Evolutionary conservation across 53 echinoderm and acorn worm genomes (phyloP).

Genomic region (Luidia sarsii): DNA sequence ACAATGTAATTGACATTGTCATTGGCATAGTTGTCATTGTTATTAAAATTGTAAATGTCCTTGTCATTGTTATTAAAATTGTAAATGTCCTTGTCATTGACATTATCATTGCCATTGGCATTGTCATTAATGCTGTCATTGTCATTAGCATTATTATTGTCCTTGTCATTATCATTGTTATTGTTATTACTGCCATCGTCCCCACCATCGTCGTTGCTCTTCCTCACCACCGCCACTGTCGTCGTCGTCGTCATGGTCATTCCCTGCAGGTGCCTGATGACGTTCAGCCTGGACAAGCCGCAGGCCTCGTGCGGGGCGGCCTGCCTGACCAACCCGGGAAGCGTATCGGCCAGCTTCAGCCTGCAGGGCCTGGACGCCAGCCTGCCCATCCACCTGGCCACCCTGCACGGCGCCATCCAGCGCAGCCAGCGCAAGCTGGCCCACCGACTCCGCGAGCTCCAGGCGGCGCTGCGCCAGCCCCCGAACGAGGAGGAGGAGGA

Average conservation of each 20-base stretch:
- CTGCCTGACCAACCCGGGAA: constrained; percentile 57
- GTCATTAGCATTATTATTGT: too few relatives aligned
- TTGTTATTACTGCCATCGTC: too few relatives aligned
- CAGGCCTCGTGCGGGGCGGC: constrained; percentile 66
- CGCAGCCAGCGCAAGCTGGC: constrained; percentile 86
- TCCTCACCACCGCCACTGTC: not conserved
- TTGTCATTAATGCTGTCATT: too few relatives aligned
- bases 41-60: too few relatives aligned
- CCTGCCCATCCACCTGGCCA: constrained; percentile 74
- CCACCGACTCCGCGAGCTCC: constrained; percentile 75
- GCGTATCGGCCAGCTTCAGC: constrained; percentile 59
- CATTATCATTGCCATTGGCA: too few relatives aligned
- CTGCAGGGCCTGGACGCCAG: constrained; percentile 70
- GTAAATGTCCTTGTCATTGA: too few relatives aligned
- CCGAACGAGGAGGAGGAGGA: not conserved
- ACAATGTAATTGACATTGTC: too few relatives aligned
- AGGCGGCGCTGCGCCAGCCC: constrained; percentile 21
- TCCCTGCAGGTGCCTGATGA: constrained; percentile 74
- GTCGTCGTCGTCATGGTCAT: not conserved
- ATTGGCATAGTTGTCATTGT: too few relatives aligned
- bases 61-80: too few relatives aligned
- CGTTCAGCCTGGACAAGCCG: constrained; percentile 76
- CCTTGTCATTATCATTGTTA: too few relatives aligned
- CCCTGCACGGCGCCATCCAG: constrained; percentile 76
- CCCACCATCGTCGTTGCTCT: too few relatives aligned